Percentiles rank a stretch among this genome's conserved stretches.
Conservation (phyloP, 2,888 invertebrate genomes). For the Zygaena filipendulae region DNA sequence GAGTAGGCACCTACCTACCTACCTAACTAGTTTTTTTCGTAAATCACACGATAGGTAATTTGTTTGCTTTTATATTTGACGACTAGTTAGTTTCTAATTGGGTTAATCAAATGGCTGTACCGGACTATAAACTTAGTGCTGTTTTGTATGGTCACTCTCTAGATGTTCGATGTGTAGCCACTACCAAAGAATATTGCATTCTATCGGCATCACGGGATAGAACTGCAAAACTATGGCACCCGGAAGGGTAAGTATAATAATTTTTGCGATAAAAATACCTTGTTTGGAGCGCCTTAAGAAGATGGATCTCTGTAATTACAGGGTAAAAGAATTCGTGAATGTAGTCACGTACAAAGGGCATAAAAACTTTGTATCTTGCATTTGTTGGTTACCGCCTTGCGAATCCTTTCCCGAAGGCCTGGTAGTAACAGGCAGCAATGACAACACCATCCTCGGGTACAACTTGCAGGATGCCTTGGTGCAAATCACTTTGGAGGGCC, state of each 20-base stretch:
- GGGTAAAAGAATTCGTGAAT: constrained; percentile 71
- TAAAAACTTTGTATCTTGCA: constrained; percentile 85
- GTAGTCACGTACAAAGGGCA: constrained; percentile 81
- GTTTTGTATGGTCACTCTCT: constrained; percentile 82
- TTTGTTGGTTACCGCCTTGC: constrained; percentile 80
- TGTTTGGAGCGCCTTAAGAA: too few relatives aligned
- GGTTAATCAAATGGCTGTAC: constrained; percentile 62
- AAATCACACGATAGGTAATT: too few relatives aligned
- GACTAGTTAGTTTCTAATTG: too few relatives aligned
- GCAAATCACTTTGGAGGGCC: constrained; percentile 77
- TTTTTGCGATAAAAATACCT: too few relatives aligned
- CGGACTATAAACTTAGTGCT: constrained; percentile 82
- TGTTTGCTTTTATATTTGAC: too few relatives aligned
- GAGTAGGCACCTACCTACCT: too few relatives aligned
- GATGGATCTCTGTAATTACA: constrained; percentile 29
- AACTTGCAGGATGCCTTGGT: constrained; percentile 76
- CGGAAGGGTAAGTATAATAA: constrained; percentile 72
- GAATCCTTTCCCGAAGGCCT: constrained; percentile 78
- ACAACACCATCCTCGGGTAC: constrained; percentile 84
- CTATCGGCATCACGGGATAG: constrained; percentile 91
- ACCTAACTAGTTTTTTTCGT: too few relatives aligned
- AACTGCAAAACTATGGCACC: constrained; percentile 88
- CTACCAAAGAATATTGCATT: constrained; percentile 75
- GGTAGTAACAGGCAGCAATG: constrained; percentile 91
- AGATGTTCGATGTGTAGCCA: constrained; percentile 84